A percentile compares a stretch with the other conserved stretches of the same genome.
Evolutionary conservation across 2,113 vertebrate genomes (phyloP).

Genomic region (Myodes glareolus): DNA sequence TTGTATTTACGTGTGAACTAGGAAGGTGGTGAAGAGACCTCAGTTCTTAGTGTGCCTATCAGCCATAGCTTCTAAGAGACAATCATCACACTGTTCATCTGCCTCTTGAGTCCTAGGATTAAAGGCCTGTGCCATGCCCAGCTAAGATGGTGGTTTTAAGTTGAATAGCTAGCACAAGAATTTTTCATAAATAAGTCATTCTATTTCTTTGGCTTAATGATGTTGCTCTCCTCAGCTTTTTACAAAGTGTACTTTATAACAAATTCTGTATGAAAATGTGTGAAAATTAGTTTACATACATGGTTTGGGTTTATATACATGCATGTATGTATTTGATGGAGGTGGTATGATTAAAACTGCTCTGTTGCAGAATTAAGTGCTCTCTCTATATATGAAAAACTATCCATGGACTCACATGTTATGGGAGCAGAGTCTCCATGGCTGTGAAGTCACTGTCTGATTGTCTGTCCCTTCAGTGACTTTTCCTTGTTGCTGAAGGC

Average conservation of each 20-base stretch:
- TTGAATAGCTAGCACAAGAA: neutral
- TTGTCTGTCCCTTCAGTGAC: neutral
- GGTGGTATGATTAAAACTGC: neutral
- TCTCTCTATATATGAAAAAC: neutral
- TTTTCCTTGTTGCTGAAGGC: neutral
- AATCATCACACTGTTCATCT: neutral
- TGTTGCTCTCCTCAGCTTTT: neutral
- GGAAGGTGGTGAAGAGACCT: neutral
- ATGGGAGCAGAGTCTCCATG: neutral
- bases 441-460: neutral
- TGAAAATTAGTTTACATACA: neutral
- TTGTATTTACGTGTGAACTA: neutral
- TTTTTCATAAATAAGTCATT: slow-evolving; percentile 30
- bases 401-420: neutral
- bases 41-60: neutral
- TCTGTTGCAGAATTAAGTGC: neutral
- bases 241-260: neutral
- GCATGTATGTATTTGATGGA: neutral
- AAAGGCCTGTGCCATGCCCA: neutral
- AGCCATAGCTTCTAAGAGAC: neutral
- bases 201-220: slow-evolving; percentile 8
- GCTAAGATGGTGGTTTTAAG: neutral
- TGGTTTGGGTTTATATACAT: neutral
- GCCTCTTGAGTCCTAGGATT: too few species aligned
- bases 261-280: neutral